Evolutionary conservation across 1,140 invertebrate species (phyloP).

Genomic region (Drosophila insularis): DNA sequence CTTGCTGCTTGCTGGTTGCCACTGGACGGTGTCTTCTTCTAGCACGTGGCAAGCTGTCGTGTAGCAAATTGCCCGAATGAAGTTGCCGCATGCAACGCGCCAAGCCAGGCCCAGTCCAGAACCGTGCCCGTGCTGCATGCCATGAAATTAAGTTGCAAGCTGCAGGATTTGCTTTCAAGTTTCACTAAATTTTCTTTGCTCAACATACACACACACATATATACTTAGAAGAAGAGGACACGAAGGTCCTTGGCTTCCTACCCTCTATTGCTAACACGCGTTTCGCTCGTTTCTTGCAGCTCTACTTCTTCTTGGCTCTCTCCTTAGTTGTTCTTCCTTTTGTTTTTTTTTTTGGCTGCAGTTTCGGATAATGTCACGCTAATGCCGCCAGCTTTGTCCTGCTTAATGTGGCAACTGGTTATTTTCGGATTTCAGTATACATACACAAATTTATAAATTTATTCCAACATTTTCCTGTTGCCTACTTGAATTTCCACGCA

Average conservation of each 20-base stretch:
- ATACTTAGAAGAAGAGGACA: constrained; percentile 31
- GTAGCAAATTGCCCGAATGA: constrained; percentile 76
- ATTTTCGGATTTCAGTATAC: background rate
- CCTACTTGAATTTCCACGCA: no score
- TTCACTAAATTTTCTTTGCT: constrained; percentile 64
- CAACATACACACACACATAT: constrained; percentile 14
- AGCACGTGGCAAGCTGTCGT: constrained; percentile 67
- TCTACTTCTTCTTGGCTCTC: constrained; percentile 12
- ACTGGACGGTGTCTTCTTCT: constrained; percentile 39
- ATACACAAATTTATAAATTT: no score
- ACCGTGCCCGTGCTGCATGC: constrained; percentile 2
- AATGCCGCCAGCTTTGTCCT: constrained; percentile 72
- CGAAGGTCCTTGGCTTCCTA: constrained; percentile 53
- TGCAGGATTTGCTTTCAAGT: constrained; percentile 76
- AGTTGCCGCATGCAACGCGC: constrained; percentile 59
- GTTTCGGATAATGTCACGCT: constrained; percentile 72
- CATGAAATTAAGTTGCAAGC: constrained; percentile 79
- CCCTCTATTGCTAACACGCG: constrained; percentile 64
- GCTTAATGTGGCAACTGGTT: constrained; percentile 67
- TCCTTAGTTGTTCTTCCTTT: background rate
- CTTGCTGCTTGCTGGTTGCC: constrained; percentile 3
- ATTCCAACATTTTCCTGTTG: no score
- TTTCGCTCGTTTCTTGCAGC: constrained; percentile 59
- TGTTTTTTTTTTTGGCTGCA: constrained; percentile 42
- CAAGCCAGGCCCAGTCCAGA: constrained; percentile 50